Percentiles rank a stretch among this genome's conserved stretches.
phyloP scores from a whole-genome alignment of 2,888 invertebrate species.

The Mycalesis mineus region DNA sequence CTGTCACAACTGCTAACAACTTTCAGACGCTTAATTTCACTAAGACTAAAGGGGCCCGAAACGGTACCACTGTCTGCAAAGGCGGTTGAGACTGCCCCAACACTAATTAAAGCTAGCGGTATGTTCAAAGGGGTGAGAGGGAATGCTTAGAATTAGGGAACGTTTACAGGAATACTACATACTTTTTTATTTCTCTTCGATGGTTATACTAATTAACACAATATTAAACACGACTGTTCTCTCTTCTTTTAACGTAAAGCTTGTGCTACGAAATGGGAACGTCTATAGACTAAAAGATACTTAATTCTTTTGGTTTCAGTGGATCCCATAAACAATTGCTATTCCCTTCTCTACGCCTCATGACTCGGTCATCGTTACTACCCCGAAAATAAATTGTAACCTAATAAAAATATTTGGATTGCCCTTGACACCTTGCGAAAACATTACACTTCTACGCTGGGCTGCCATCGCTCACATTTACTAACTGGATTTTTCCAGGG shows the following conservation, averaged over 20 bases:
- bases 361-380: background rate
- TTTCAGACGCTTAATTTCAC: background rate
- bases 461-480: background rate
- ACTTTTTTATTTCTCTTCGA: background rate
- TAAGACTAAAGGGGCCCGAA: background rate
- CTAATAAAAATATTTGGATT: constrained; percentile 2
- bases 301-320: no score
- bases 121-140: constrained; percentile 6
- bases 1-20: background rate
- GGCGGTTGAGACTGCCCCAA: constrained; percentile 5
- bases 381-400: background rate
- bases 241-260: no score
- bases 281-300: no score
- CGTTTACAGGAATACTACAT: background rate
- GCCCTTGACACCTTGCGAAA: background rate
- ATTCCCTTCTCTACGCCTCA: background rate
- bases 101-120: constrained; percentile 15
- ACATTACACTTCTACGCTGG: background rate
- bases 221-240: no score
- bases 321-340: background rate
- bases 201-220: background rate
- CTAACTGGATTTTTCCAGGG: background rate
- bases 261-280: no score
- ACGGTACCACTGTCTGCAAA: background rate
- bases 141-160: background rate